Evolutionary conservation across 1,140 invertebrate species (phyloP).

Genomic region (Drosophila repleta): DNA sequence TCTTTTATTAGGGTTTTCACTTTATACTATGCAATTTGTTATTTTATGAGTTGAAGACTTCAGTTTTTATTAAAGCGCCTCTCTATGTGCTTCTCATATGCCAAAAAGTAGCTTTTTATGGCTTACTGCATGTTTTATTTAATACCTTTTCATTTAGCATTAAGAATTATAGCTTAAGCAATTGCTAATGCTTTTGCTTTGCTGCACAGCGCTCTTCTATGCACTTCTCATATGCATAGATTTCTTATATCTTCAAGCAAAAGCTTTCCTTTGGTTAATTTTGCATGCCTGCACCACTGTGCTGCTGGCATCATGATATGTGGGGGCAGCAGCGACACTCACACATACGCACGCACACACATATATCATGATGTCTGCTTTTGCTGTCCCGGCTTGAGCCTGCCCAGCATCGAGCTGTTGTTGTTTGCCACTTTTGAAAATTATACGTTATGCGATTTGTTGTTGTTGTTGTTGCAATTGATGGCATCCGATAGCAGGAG

Average conservation of each 20-base stretch:
- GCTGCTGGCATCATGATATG: conserved; percentile 50
- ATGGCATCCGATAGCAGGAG: conserved; percentile 79
- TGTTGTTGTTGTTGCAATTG: conserved; percentile 71
- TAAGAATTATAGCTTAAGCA: not conserved
- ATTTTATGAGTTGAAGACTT: too few relatives aligned
- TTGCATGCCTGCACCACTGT: conserved; percentile 38
- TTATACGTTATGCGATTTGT: conserved; percentile 69
- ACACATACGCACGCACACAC: not conserved
- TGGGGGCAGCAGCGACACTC: conserved; percentile 52
- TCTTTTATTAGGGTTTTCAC: too few relatives aligned
- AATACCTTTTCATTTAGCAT: not conserved
- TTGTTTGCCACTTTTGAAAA: conserved; percentile 79
- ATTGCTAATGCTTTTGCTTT: too few relatives aligned
- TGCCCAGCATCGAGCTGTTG: conserved; percentile 57
- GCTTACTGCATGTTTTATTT: not conserved
- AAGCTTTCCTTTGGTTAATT: not conserved
- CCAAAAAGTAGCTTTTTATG: not conserved
- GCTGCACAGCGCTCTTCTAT: too few relatives aligned
- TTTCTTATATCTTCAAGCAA: too few relatives aligned
- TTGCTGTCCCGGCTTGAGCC: conserved; percentile 38
- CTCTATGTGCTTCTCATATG: not conserved
- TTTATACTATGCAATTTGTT: too few relatives aligned
- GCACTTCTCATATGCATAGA: too few relatives aligned
- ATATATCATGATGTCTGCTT: conserved; percentile 48
- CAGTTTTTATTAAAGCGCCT: not conserved